These are phyloP conservation scores for Ecdyonurus torrentis DNA, from an alignment of 2,888 invertebrate genomes.

Conservation along the genomic window DNA sequence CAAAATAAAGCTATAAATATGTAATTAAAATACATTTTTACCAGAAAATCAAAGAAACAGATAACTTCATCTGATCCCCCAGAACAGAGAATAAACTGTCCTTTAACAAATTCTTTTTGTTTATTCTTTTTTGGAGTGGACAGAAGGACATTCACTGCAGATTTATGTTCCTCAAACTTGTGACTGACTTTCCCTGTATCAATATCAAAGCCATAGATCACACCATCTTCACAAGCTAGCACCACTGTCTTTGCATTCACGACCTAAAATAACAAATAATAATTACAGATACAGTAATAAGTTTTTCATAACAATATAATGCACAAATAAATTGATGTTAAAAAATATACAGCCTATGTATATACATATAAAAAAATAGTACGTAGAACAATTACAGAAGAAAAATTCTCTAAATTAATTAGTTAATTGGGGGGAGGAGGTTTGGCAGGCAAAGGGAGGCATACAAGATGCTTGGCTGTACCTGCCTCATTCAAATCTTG, in stretches of 20 bases:
- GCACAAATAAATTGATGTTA: too few species aligned
- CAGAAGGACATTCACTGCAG: neutral
- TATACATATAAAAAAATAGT: too few species aligned
- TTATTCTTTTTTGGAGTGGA: neutral
- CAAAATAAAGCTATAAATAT: too few species aligned
- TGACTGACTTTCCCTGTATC: neutral
- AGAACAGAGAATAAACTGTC: neutral
- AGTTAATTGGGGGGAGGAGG: too few species aligned
- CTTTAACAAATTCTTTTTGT: neutral
- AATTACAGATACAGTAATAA: too few species aligned
- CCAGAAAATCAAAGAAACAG: neutral
- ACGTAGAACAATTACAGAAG: too few species aligned
- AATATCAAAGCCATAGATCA: neutral
- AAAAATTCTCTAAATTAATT: too few species aligned
- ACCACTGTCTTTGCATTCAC: neutral
- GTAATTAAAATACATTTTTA: neutral
- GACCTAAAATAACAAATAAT: neutral
- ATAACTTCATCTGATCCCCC: neutral
- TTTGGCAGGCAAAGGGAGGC: too few species aligned
- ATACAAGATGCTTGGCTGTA: too few species aligned
- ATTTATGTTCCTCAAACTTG: neutral
- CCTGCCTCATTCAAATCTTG: too few species aligned
- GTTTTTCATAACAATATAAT: too few species aligned
- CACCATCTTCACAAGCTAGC: neutral
- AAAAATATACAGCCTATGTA: too few species aligned